Conservation (phyloP, 1,140 invertebrate species). For the Trigoniulus corallinus region DNA sequence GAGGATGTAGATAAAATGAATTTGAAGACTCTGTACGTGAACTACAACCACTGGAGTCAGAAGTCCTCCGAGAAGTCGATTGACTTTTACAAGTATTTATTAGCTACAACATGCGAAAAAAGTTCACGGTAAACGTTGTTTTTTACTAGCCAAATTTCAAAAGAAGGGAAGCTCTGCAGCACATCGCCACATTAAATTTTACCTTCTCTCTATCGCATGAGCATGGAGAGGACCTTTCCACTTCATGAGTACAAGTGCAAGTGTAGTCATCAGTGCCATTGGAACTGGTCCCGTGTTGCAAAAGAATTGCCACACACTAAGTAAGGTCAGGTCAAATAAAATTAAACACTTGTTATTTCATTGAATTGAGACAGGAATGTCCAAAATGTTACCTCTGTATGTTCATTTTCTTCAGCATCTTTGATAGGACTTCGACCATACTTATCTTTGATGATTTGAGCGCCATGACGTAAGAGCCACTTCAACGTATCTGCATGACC, state of each 20-base stretch:
- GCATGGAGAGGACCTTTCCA: background rate
- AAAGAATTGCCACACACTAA: constrained; percentile 54
- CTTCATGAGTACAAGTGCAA: background rate
- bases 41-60: too few species aligned
- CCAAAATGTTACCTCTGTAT: constrained; percentile 49
- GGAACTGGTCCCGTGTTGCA: constrained; percentile 50
- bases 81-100: too few species aligned
- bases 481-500: constrained; percentile 62
- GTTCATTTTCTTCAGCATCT: constrained; percentile 73
- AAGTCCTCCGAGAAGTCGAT: too few species aligned
- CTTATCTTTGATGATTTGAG: constrained; percentile 56
- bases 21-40: too few species aligned
- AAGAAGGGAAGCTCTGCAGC: too few species aligned
- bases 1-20: too few species aligned
- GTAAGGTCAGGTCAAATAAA: constrained; percentile 10
- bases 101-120: too few species aligned
- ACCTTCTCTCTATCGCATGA: too few species aligned
- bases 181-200: too few species aligned
- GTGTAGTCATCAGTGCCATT: constrained; percentile 15
- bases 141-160: too few species aligned
- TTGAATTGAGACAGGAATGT: too few species aligned
- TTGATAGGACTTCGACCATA: constrained; percentile 74
- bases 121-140: too few species aligned
- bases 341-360: background rate
- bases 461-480: constrained; percentile 62